Percentiles rank a stretch among this genome's conserved stretches.
Evolutionary conservation across 2,888 invertebrate species (phyloP).

Genomic region (Ornithoptera alexandrae): DNA sequence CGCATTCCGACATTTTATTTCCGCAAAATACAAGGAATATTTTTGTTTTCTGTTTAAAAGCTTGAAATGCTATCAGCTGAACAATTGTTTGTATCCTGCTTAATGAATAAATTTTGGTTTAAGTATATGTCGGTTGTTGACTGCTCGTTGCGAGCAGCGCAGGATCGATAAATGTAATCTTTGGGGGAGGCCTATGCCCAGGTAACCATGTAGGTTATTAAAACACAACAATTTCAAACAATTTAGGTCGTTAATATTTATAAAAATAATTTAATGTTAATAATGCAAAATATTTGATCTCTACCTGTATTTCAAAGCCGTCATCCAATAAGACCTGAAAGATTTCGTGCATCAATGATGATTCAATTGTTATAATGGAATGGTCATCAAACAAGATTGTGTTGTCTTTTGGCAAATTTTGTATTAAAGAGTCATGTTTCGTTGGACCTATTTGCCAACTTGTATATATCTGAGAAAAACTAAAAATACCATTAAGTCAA

Average conservation of each 20-base stretch:
- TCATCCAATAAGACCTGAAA: constrained; percentile 49
- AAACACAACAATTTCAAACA: too few species aligned
- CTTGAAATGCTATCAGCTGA: background rate
- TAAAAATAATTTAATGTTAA: background rate
- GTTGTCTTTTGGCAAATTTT: constrained; percentile 35
- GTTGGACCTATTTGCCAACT: constrained; percentile 53
- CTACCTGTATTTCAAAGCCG: constrained; percentile 55
- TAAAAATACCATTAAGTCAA: too few species aligned
- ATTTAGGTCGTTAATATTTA: background rate
- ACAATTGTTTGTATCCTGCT: background rate
- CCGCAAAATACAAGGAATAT: background rate
- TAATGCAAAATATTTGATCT: background rate
- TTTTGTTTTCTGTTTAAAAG: background rate
- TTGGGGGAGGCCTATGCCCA: too few species aligned
- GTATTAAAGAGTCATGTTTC: constrained; percentile 44
- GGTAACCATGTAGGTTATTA: too few species aligned
- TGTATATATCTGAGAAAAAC: constrained; percentile 57
- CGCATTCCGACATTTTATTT: background rate
- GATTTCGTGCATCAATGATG: constrained; percentile 38
- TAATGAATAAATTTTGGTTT: background rate
- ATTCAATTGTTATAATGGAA: constrained; percentile 45
- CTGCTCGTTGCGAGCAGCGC: too few species aligned
- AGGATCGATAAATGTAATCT: too few species aligned
- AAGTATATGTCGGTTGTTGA: background rate
- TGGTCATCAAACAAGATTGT: constrained; percentile 52